Conservation (phyloP, 2,113 vertebrate genomes). For the Caloenas nicobarica region DNA sequence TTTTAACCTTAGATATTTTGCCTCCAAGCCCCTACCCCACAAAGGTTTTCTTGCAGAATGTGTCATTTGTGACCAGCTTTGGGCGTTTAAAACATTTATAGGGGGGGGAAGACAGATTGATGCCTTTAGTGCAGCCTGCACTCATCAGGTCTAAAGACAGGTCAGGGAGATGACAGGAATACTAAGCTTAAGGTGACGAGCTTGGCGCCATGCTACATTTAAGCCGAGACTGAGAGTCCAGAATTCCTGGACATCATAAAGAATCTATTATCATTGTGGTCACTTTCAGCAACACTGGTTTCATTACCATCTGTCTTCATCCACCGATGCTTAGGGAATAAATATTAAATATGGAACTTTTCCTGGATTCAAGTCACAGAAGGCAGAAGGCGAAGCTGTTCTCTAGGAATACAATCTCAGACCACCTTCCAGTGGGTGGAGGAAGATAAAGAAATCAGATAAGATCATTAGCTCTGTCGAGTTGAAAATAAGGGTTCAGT, state of each 20-base stretch:
- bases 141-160: conserved; percentile 73
- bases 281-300: conserved; percentile 80
- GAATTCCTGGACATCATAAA: conserved; percentile 83
- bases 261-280: conserved; percentile 82
- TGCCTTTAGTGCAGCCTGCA: conserved; percentile 69
- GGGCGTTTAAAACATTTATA: conserved; percentile 76
- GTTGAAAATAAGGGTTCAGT: conserved; percentile 77
- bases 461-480: conserved; percentile 79
- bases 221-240: conserved; percentile 75
- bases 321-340: conserved; percentile 73
- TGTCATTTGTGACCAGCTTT: conserved; percentile 64
- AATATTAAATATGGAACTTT: conserved; percentile 79
- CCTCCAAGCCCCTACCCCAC: neutral
- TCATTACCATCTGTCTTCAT: conserved; percentile 82
- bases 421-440: conserved; percentile 19
- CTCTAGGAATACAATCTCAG: neutral
- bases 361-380: conserved; percentile 69
- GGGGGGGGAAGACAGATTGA: conserved; percentile 77
- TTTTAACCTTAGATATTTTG: neutral
- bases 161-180: conserved; percentile 75
- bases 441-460: conserved; percentile 51
- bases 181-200: conserved; percentile 71
- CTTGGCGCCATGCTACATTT: conserved; percentile 77
- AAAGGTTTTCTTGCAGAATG: conserved; percentile 45
- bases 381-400: conserved; percentile 45